These are phyloP conservation scores for Melanotaenia pygmaea DNA, from an alignment of 2,797 vertebrate species.

Conservation along the genomic window DNA sequence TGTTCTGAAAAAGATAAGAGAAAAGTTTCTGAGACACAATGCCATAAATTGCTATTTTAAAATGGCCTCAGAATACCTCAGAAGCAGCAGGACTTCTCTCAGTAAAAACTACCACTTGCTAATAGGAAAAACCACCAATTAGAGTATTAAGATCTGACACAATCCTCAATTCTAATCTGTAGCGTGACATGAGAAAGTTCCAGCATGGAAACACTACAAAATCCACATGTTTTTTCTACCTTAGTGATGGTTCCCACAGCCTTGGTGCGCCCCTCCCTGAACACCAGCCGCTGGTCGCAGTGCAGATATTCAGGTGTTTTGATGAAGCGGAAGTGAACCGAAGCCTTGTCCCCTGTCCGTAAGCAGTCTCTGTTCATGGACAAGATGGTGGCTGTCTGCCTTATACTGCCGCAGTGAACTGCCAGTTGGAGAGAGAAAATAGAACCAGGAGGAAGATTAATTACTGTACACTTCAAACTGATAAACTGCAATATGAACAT, in stretches of 20 bases:
- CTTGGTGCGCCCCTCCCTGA: constrained; percentile 97
- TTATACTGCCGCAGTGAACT: constrained; percentile 93
- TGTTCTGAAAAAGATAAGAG: not conserved
- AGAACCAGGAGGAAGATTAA: not conserved
- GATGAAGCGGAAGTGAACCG: constrained; percentile 98
- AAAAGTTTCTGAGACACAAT: not conserved
- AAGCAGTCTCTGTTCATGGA: constrained; percentile 98
- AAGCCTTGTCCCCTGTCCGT: constrained; percentile 96
- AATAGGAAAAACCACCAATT: not conserved
- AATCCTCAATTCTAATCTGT: not conserved
- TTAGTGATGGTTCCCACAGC: constrained; percentile 98
- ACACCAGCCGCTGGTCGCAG: constrained; percentile 95
- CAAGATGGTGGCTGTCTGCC: constrained; percentile 97
- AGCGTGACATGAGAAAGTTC: not conserved
- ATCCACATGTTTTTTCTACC: constrained; percentile 75
- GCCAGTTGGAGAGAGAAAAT: constrained; percentile 6
- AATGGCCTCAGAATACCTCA: too few species aligned
- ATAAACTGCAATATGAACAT: not conserved
- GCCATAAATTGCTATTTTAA: not conserved
- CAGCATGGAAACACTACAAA: not conserved
- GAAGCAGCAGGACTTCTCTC: not conserved
- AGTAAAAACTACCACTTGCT: not conserved
- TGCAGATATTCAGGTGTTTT: constrained; percentile 97
- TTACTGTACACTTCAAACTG: not conserved
- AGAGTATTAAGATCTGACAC: not conserved